Evolutionary conservation across 2,113 vertebrate genomes (phyloP), one percentile per base, ranked within the genome.

Genomic region (Lathamus discolor): DNA sequence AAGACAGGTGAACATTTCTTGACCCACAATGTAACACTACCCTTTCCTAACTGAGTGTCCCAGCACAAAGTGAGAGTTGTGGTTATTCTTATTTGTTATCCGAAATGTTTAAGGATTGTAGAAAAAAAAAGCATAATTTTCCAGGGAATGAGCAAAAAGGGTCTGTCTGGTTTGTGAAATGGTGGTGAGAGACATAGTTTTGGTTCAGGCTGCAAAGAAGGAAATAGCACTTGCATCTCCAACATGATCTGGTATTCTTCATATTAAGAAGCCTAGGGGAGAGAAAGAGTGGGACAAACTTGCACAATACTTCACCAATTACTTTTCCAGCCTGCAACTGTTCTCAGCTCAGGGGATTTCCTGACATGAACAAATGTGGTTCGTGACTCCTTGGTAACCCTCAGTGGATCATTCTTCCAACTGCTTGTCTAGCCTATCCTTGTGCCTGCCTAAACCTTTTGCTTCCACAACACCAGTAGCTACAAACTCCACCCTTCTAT

Each of bases 281-380:
- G 46, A 91, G 52, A 62, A 73, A 49, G 75, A 86, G n/a, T 28
- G 0, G 1, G n/a, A 62, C 31, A 86, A 69, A 70, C 57, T 90
- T 93, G 68, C 41, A 16, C 59, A 78, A 90, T 86, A 16, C 52
- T 72, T 66, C 54, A 69, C 76, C 9, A 4, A 54, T 90, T 93
- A 67, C 68, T 92, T 86, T 94, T 90, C 24, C 86, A 88, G 63
- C 75, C 76, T 92, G 49, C 68, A 74, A 70, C 49, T 86, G 17
- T 88, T 90, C 90, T 86, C 88, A 59, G 4, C n/a, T 92, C 19
- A 8, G 75, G 83, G 86, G 61, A 81, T 88, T 96, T 97, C 76
- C 94, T 95, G 92, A 83, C 41, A 18, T 33, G 41, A 86, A 78
- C 49, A 72, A 70, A 57, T 70, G 54, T 54, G 49, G 55, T 86